phyloP scores from a whole-genome alignment of 2,113 vertebrate species.

The Pyxicephalus adspersus region DNA sequence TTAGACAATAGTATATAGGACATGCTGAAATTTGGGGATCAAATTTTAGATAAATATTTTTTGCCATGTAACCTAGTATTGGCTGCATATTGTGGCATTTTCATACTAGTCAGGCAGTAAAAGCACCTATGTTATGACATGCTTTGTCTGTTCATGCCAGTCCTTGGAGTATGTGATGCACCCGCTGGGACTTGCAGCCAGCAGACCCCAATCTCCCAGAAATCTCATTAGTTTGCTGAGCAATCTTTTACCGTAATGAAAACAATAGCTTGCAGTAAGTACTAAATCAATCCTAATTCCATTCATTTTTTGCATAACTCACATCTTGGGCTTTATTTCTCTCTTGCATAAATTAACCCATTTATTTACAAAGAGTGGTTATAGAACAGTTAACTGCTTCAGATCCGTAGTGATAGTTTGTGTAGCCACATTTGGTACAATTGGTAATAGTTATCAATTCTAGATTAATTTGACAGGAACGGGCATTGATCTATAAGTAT shows the following conservation, averaged over 20 bases:
- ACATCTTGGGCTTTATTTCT: slow-evolving; percentile 30
- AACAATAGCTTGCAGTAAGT: slow-evolving; percentile 58
- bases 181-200: slow-evolving; percentile 48
- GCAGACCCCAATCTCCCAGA: slow-evolving; percentile 56
- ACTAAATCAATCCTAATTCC: slow-evolving; percentile 57
- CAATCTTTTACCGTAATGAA: slow-evolving; percentile 57
- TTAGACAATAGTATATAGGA: too few relatives aligned
- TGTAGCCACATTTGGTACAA: too few relatives aligned
- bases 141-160: background rate
- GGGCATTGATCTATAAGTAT: too few relatives aligned
- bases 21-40: too few relatives aligned
- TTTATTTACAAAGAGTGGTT: slow-evolving; percentile 34
- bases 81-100: too few relatives aligned
- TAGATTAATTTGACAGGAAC: too few relatives aligned
- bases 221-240: slow-evolving; percentile 56
- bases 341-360: slow-evolving; percentile 46
- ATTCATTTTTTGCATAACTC: slow-evolving; percentile 56
- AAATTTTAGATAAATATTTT: too few relatives aligned
- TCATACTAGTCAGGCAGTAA: too few relatives aligned
- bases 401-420: background rate
- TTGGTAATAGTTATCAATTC: too few relatives aligned
- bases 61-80: too few relatives aligned
- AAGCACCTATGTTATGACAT: background rate
- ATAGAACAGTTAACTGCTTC: slow-evolving; percentile 5
- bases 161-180: slow-evolving; percentile 16